Conservation (phyloP, 2,888 invertebrate genomes). For the Melinaea marsaeus region DNA sequence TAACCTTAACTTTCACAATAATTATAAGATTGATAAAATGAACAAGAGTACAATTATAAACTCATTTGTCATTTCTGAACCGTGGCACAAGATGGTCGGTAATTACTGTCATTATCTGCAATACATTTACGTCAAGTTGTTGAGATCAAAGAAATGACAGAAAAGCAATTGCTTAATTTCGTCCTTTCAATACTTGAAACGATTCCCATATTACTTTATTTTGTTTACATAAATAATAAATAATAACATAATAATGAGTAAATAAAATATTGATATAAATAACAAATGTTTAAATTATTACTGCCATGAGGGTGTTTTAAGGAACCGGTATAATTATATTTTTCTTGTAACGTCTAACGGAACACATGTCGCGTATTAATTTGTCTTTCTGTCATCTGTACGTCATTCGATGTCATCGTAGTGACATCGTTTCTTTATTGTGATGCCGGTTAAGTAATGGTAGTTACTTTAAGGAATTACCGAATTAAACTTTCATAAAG, state of each 20-base stretch:
- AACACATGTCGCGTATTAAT: slow-evolving; percentile 47
- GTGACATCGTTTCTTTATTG: slow-evolving; percentile 15
- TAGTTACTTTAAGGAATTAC: too few relatives aligned
- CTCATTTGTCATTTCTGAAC: slow-evolving; percentile 51
- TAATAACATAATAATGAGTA: too few relatives aligned
- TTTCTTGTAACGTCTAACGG: slow-evolving; percentile 28
- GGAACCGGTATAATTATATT: slow-evolving; percentile 32
- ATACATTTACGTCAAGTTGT: slow-evolving; percentile 9
- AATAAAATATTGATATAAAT: too few relatives aligned
- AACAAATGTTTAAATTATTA: too few relatives aligned
- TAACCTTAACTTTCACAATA: neutral
- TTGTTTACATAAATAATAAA: too few relatives aligned
- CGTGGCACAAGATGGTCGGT: slow-evolving; percentile 36
- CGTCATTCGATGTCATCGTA: slow-evolving; percentile 2
- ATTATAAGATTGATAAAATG: slow-evolving; percentile 24
- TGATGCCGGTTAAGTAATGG: too few relatives aligned
- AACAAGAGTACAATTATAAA: slow-evolving; percentile 45
- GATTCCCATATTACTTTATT: too few relatives aligned
- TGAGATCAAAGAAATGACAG: neutral
- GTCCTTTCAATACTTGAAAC: too few relatives aligned
- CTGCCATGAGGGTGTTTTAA: slow-evolving; percentile 10
- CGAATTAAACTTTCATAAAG: too few relatives aligned
- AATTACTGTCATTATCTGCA: slow-evolving; percentile 22
- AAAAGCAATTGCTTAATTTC: neutral
- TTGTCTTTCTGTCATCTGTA: slow-evolving; percentile 52